Base-by-base conservation (phyloP, 2,113 vertebrate genomes). In the Corydoras sp. region DNA sequence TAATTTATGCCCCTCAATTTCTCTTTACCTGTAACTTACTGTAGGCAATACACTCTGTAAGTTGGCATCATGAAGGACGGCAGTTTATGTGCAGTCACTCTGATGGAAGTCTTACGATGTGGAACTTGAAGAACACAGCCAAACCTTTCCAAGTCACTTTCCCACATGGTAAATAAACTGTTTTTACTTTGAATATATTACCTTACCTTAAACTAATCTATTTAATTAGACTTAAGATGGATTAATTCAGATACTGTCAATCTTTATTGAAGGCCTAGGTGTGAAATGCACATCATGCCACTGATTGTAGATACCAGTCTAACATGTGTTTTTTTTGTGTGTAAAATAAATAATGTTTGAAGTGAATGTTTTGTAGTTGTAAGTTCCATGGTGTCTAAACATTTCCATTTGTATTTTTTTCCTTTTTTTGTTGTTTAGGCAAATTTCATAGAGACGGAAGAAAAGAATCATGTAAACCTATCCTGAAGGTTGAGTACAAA, bases 61-160 rank as follows among this genome's bases (percentile, higher is more conserved):
- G 93, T 82, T 99, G 96, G 97, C 97, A 99, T 82, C 95, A 99
- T 62, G 97, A 99, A 79, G 97, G 97, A 59, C 96, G 92, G 67
- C 96, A 98, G 81, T 97, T 99, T 84, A 98, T 99, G 95, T 99
- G 97, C 85, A 98, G 96, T 83, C 96, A 99, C 86, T 98, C 97
- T 31, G 97, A 99, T 72, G 97, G 97, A 79, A 99, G 97, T 82
- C 89, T 99, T 83, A 96, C 93, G 10, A 81, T 96, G 58, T 99
- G 97, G 97, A 98, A 94, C 83, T 83, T 96, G 81, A 93, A 93
- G 85, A 99, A 91, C 82, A 95, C 95, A 76, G 89, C 88, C 83
- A 94, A 92, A 77, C 97, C 96, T 62, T 92, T 96, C 88, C 95
- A 98, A 88, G 90, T 96, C 84, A 96, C 94, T 79, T 90, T 96